A percentile compares a stretch with the other conserved stretches of the same genome.
These are phyloP conservation scores for Sisor rabdophorus DNA, from an alignment of 2,113 vertebrate species.

Conservation along the genomic window DNA sequence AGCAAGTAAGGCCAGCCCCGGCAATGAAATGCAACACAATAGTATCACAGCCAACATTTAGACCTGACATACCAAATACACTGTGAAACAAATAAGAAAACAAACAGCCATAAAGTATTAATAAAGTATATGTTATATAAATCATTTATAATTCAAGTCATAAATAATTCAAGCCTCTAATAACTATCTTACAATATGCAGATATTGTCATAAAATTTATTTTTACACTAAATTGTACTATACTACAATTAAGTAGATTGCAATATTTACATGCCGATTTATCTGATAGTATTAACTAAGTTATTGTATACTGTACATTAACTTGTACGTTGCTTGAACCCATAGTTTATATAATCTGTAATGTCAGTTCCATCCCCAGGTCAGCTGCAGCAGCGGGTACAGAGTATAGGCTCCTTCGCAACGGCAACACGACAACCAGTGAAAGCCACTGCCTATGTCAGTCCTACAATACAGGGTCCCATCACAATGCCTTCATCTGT, in stretches of 20 bases:
- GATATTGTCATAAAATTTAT: not conserved
- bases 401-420: conserved; percentile 89
- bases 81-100: not conserved
- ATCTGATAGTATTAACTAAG: too few species aligned
- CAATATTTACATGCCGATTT: not conserved
- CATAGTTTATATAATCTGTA: not conserved
- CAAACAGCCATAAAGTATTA: not conserved
- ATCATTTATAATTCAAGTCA: too few species aligned
- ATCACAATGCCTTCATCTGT: conserved; percentile 68
- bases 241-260: not conserved
- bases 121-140: too few species aligned
- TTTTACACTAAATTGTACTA: not conserved
- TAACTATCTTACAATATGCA: not conserved
- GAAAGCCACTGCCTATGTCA: conserved; percentile 96
- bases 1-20: conserved; percentile 76
- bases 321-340: not conserved
- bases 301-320: not conserved
- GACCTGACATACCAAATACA: not conserved
- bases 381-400: conserved; percentile 86
- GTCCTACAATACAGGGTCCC: conserved; percentile 86
- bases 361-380: conserved; percentile 84
- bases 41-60: conserved; percentile 10
- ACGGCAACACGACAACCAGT: conserved; percentile 76
- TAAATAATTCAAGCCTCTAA: not conserved
- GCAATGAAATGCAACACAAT: not conserved